Conservation (phyloP, 2,888 invertebrate genomes). For the Drosophila paramelanica region DNA sequence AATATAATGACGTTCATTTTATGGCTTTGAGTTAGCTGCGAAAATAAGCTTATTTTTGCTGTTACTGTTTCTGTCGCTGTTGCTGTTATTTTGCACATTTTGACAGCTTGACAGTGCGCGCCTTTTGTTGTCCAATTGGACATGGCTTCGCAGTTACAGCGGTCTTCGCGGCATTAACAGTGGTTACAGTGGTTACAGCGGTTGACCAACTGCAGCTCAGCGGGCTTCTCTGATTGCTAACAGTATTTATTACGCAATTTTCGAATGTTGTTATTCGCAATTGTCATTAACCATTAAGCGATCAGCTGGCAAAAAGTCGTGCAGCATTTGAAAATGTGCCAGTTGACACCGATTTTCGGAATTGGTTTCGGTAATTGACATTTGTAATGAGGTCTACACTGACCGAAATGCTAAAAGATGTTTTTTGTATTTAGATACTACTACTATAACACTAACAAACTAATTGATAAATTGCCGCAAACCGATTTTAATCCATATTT, state of each 20-base stretch:
- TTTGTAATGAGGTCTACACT: constrained; percentile 27
- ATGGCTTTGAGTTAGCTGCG: not conserved
- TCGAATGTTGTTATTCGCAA: constrained; percentile 17
- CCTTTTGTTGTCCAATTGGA: constrained; percentile 50
- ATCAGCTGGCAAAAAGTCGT: constrained; percentile 57
- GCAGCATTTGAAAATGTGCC: constrained; percentile 53
- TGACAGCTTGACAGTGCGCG: constrained; percentile 57
- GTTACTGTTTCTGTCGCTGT: constrained; percentile 24
- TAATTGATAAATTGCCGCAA: too few species aligned
- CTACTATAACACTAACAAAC: too few species aligned
- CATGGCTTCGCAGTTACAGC: constrained; percentile 63
- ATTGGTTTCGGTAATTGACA: constrained; percentile 44
- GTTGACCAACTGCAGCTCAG: constrained; percentile 22
- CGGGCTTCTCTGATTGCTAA: constrained; percentile 20
- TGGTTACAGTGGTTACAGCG: constrained; percentile 16
- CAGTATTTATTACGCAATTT: constrained; percentile 40
- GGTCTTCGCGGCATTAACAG: constrained; percentile 19
- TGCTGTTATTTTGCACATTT: constrained; percentile 52
- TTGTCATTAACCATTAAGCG: constrained; percentile 56
- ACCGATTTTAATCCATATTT: not conserved
- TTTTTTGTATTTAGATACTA: too few species aligned
- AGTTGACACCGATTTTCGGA: constrained; percentile 37
- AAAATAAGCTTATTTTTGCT: constrained; percentile 37
- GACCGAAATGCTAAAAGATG: not conserved
- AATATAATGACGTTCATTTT: not conserved